Conservation (phyloP, 92 coral and sea anemone genomes). For the Siderastrea siderea region DNA sequence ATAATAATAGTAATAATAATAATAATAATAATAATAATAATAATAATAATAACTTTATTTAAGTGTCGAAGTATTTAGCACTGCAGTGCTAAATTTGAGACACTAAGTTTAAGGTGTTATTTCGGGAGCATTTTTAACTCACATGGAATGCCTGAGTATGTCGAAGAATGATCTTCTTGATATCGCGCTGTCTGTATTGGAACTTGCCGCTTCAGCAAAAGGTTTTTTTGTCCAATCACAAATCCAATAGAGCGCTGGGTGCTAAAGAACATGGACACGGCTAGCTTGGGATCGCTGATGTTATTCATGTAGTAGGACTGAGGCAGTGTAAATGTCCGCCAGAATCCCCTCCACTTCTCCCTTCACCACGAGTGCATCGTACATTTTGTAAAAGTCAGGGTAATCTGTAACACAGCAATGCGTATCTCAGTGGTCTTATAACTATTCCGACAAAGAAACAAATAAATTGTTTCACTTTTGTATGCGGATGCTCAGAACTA, state of each 20-base stretch:
- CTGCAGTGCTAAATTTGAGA: too few relatives aligned
- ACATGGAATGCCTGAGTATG: slow-evolving; percentile 14
- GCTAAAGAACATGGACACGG: slow-evolving; percentile 3
- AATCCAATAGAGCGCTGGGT: slow-evolving; percentile 31
- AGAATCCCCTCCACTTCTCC: slow-evolving; percentile 42
- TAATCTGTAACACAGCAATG: background rate
- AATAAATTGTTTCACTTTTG: too few relatives aligned
- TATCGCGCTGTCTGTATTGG: slow-evolving; percentile 23
- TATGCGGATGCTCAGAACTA: too few relatives aligned
- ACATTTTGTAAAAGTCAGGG: slow-evolving; percentile 29
- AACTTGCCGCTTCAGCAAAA: background rate
- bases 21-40: too few relatives aligned
- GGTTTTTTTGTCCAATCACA: background rate
- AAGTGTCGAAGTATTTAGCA: too few relatives aligned
- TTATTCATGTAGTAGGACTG: slow-evolving; percentile 32
- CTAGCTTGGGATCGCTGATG: slow-evolving; percentile 8
- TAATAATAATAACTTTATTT: too few relatives aligned
- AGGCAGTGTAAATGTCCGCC: slow-evolving; percentile 35
- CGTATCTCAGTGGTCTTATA: background rate
- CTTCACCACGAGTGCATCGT: slow-evolving; percentile 23
- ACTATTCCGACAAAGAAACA: too few relatives aligned
- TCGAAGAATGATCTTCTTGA: slow-evolving; percentile 15
- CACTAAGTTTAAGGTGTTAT: too few relatives aligned
- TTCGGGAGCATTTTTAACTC: background rate
- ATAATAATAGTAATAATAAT: too few relatives aligned